Evolutionary conservation across 2,113 vertebrate species (phyloP), one percentile per base, ranked within the genome.

Genomic region (Grammomys dolichurus): DNA sequence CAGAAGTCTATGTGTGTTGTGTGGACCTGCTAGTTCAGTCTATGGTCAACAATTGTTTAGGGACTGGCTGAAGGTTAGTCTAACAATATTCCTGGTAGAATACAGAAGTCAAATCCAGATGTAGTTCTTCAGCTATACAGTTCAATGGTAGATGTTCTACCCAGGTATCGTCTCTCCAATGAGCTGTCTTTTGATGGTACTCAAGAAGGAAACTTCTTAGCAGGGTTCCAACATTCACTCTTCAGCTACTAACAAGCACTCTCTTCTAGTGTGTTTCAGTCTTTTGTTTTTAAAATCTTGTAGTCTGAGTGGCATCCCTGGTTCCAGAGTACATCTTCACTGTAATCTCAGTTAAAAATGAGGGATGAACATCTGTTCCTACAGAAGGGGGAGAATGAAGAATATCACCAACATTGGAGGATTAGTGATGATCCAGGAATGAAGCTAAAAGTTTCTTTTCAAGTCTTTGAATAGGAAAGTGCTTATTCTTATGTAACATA

Each of bases 271-370:
- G 31, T 70, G 31, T 75, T 73, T 87, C 58, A 80, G 93, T 76
- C 87, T 95, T 94, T 67, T 75, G 43, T 14, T 69, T 48, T 88
- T 91, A 93, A 93, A 73, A 58, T 95, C 81, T 96, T 96, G 67
- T 16, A 75, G 43, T 87, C 36, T 46, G 63, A 77, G 33, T 90
- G 48, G 24, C 24, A n/a, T 36, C 81, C 88, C 31, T 51, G 86
- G 90, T 93, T 88, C 87, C 95, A 95, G 54, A 89, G 78, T 16
- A 36, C 26, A 91, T 95, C 87, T 97, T 97, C 93, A 92, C 3
- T 60, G 60, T 81, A 96, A 78, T 20, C 88, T 90, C 84, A 93
- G 85, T 85, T 92, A 96, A 90, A 93, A 95, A 85, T 82, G 56
- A 90, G 36, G n/a, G 40, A 84, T 87, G 82, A 85, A 51, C 78